Evolutionary conservation across 1,140 invertebrate genomes (phyloP), one percentile per base, ranked within the genome.

Genomic region (Drosophila tani): DNA sequence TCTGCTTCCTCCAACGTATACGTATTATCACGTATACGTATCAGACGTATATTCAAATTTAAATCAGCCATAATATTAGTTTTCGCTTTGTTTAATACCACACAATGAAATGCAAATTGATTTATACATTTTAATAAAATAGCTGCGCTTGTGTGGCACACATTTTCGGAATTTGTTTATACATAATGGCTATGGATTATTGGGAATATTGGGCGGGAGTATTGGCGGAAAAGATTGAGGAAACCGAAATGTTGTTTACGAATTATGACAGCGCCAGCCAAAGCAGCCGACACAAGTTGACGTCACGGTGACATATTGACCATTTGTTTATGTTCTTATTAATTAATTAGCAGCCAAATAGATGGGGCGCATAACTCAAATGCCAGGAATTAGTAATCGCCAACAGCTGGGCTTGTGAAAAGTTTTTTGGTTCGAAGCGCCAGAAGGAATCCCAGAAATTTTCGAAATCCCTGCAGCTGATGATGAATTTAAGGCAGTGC

Each of bases 291-390:
- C 63, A 56, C 69, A 84, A 84, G 66, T 87, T 90, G 81, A 85
- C 85, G 81, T 88, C 81, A 85, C 50, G 46, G 64, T 82, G 86
- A 85, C 85, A 86, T 74, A 90, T 91, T 90, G 85, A 58, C 62
- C 75, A 85, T 90, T 82, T 90, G 82, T 91, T 88, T 91, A 66
- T 79, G 57, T 75, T 68, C 32, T 57, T 73, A 68, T 76, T 65
- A 87, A 86, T 70, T 59, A 75, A 65, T 63, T 55, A 46, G 60
- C 47, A 14, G 51, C 24, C 38, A 58, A 78, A 85, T 55, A 63
- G 65, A 84, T 85, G 70, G 47, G 47, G 11, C 41, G 27, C 64
- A 81, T 85, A 64, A 73, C 19, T 78, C 59, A 68, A 58, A 41
- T 56, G 65, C 40, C 49, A 57, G 24, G 17, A 35, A 59, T 79